Conservation (phyloP, 2,113 vertebrate genomes). For the Dolichotis patagonum region DNA sequence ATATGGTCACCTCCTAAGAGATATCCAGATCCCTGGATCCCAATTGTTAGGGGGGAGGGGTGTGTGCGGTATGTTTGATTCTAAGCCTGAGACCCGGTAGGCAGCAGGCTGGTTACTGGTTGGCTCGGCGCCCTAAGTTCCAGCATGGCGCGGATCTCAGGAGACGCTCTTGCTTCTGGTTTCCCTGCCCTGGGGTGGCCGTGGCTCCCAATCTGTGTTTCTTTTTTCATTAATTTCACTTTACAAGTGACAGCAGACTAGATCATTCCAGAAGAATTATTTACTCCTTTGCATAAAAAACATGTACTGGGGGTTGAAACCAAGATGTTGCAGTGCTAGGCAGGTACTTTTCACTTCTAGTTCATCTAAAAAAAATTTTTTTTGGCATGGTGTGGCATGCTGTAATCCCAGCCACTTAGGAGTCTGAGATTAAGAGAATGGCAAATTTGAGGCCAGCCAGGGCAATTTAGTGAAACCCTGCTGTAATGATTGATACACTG, state of each 20-base stretch:
- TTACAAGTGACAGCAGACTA: constrained; percentile 16
- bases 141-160: too few species aligned
- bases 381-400: not conserved
- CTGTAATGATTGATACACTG: too few species aligned
- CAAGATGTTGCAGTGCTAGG: not conserved
- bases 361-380: not conserved
- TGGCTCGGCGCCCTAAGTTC: too few species aligned
- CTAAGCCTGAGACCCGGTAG: too few species aligned
- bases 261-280: not conserved
- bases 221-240: constrained; percentile 21
- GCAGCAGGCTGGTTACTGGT: too few species aligned
- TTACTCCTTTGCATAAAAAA: constrained; percentile 1
- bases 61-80: too few species aligned
- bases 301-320: not conserved
- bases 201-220: too few species aligned
- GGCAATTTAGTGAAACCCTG: not conserved
- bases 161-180: too few species aligned
- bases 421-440: not conserved
- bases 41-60: too few species aligned
- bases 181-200: too few species aligned
- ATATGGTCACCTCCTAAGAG: too few species aligned
- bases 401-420: not conserved
- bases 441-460: not conserved
- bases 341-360: not conserved
- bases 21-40: too few species aligned